Evolutionary conservation across 2,888 invertebrate species (phyloP), one percentile per base, ranked within the genome.

Genomic region (Sarcophaga variegata): DNA sequence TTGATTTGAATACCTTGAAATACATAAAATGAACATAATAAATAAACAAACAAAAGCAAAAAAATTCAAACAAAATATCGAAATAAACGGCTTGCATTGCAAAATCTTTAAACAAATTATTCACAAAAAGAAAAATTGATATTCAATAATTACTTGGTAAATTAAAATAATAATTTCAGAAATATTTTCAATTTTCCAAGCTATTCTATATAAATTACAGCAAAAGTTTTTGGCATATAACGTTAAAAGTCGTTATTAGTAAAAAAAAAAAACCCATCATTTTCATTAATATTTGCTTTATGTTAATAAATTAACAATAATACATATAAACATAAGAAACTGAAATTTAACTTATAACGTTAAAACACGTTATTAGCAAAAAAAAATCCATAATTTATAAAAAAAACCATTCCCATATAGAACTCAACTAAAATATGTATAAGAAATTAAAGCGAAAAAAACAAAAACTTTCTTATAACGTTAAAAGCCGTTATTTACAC

Each of bases 1-100:
- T 82, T 78, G 69, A 86, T 86, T 82, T 78, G 87, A 87, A 84
- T 87, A 84, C 87, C 87, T 87, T 87, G 87, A 87, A 87, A 87
- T 84, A 85, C 81, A 84, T 82, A 87, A 54, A 54, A 84, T 84
- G 78, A 81, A 75, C 70, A 76, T 81, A 66, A 2, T 70, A 20
- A 5, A 62, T 64, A 76, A 80, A 45, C 54, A 20, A 81, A 72
- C 75, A 70, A 20, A 20, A 76, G 22, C 22, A 60, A 67, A 37
- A 37, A 69, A 70, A 37, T 45, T 17, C 14, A 80, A 67, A 72
- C n/a, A 77, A 64, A 81, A 67, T 47, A 62, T 45, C 45, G 49
- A 86, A 67, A 67, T 80, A 86, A 86, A 79, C 82, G 79, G 82
- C 75, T 60, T 37, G 8, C 79, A 75, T 83, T 83, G 77, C 82